Evolutionary conservation across 2,888 invertebrate species (phyloP).

Genomic region (Dusona sp.): DNA sequence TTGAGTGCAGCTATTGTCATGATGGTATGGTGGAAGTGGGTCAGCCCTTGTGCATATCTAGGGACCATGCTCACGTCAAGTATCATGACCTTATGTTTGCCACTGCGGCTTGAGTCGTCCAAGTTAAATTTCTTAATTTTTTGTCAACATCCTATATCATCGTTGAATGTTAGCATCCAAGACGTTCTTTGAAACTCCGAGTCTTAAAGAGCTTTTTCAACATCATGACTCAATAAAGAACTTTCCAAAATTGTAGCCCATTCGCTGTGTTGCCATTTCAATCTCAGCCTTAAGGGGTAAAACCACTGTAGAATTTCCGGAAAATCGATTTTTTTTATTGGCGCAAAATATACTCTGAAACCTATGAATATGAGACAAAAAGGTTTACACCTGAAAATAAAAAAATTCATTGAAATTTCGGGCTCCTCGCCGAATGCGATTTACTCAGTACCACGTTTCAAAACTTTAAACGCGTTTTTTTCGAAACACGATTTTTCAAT

Average conservation of each 20-base stretch:
- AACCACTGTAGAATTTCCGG: not conserved
- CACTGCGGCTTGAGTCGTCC: constrained; percentile 51
- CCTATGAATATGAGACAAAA: too few relatives aligned
- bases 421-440: too few relatives aligned
- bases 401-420: too few relatives aligned
- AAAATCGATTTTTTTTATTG: not conserved
- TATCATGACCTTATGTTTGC: constrained; percentile 52
- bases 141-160: constrained; percentile 43
- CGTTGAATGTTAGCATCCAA: not conserved
- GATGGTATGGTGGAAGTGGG: constrained; percentile 74
- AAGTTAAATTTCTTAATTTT: constrained; percentile 51
- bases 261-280: not conserved
- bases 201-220: not conserved
- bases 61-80: constrained; percentile 64
- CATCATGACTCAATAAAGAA: not conserved
- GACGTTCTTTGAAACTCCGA: not conserved
- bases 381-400: too few relatives aligned
- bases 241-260: not conserved
- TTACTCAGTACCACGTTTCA: too few relatives aligned
- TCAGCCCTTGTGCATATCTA: constrained; percentile 77
- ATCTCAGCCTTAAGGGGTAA: not conserved
- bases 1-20: constrained; percentile 78
- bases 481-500: too few relatives aligned
- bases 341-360: too few relatives aligned
- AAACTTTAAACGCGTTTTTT: too few relatives aligned